Base-by-base conservation (phyloP, 1,140 invertebrate genomes). In the Leptoteleia sp. region DNA sequence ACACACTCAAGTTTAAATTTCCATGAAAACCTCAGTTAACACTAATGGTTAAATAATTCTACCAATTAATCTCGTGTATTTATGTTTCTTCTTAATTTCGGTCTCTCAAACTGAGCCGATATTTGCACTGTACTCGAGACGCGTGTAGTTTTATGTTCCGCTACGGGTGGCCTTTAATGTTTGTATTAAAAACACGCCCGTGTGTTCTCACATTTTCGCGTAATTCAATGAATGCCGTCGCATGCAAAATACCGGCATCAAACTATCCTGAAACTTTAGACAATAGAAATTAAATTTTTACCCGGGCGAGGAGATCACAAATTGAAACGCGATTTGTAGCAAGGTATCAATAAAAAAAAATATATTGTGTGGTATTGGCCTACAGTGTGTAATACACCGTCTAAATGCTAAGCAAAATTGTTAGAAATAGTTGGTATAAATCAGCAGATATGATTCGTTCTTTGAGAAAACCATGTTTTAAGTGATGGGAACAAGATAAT, bases 231-330 rank as follows among this genome's bases (percentile, higher is more conserved):
- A 37, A 37, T 15, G 35, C 35, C n/a, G 3, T 12, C 3, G 35
- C 13, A 42, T 12, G 15, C 15, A 38, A 61, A 59, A 43, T 43
- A 59, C 19, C 22, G 11, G 22, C 22, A 55, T 38, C 33, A 55
- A 55, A 42, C 52, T 40, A 55, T 55, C 42, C 35, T 42, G 25
- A 55, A 55, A 42, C 25, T 55, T 40, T 42, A 29, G 37, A 55
- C 37, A 55, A 42, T 55, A 22, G 42, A 55, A 55, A 55, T 29
- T 15, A 55, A 55, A 40, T 42, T 40, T 40, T 40, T 33, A 22
- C 43, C 22, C 9, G 15, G 38, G 27, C 15, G 16, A 15, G 27
- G 6, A 12, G 1, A 45, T 45, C 17, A 9, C 54, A 15, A 13
- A 38, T 33, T 8, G 48, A 38, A 54, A 54, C 31, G 19, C 17